Base-by-base conservation (phyloP, 2,888 invertebrate species). In the Tetanocera ferruginea region DNA sequence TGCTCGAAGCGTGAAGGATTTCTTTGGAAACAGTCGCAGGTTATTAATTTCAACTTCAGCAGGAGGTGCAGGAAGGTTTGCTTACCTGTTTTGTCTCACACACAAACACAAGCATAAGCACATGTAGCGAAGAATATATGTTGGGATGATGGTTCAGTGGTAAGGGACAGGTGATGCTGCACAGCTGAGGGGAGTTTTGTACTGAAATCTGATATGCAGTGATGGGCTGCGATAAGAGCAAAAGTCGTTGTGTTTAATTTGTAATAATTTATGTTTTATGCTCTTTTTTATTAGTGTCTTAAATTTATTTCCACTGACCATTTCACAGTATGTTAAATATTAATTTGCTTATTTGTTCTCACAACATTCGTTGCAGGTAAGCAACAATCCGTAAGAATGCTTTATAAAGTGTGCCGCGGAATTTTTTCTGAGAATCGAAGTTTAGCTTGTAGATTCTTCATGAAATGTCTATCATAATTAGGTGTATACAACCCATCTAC, bases 331-430 rank as follows among this genome's bases (percentile, higher is more conserved):
- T 49, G 17, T n/a, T 14, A 51, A 64, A 37, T 67, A 57, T 69
- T 69, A 37, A 76, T 67, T 28, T 55, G 67, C 5, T 76, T 37
- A 55, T 51, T 57, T 23, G 34, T 70, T 70, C 37, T 66, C 31
- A 34, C 60, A 66, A 31, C 51, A 25, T 28, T 51, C 14, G 3
- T 76, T 70, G 52, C 76, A 70, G 76, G 76, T 76, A 76, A 76
- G 76, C 52, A 31, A 43, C 64, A n/a, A n/a, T n/a, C 62, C 28
- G 17, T 60, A 49, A 11, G 64, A 19, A 60, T 19, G 34, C 67
- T 37, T 6, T n/a, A 14, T 17, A 57, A 43, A 43, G 43, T 43
- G 14, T 11, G 43, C 11, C 43, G 43, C 43, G 43, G 43, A 11
- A 43, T 43, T 43, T 43, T 43, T 43, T 43, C 43, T 11, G 1